Evolutionary conservation across 2,888 invertebrate genomes (phyloP).

Genomic region (Bombylius major): DNA sequence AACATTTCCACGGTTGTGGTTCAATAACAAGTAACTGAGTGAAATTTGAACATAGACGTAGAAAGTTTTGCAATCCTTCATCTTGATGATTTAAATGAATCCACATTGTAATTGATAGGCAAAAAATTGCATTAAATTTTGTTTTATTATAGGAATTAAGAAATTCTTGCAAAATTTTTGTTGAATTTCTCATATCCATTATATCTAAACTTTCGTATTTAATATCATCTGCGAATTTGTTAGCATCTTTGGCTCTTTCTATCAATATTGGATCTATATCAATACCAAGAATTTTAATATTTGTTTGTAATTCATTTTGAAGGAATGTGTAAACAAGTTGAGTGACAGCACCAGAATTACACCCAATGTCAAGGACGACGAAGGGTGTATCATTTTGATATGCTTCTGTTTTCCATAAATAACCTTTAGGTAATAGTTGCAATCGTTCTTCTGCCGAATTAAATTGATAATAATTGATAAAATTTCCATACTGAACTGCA

Average conservation of each 20-base stretch:
- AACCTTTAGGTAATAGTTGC: conserved; percentile 42
- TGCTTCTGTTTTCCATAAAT: conserved; percentile 28
- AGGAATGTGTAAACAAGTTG: conserved; percentile 43
- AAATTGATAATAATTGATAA: conserved; percentile 77
- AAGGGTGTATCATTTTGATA: conserved; percentile 21
- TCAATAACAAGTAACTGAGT: conserved; percentile 56
- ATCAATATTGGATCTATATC: conserved; percentile 65
- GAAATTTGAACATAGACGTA: conserved; percentile 42
- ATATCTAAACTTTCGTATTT: conserved; percentile 49
- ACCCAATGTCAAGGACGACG: conserved; percentile 44
- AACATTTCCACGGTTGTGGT: conserved; percentile 79
- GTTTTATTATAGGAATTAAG: conserved; percentile 34
- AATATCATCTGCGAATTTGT: conserved; percentile 36
- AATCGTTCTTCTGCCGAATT: conserved; percentile 58
- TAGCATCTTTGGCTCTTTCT: conserved; percentile 47
- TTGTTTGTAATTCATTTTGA: conserved; percentile 6
- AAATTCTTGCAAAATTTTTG: conserved; percentile 37
- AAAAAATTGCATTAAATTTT: conserved; percentile 56
- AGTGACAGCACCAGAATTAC: conserved; percentile 70
- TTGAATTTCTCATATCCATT: conserved; percentile 35
- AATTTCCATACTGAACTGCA: conserved; percentile 67
- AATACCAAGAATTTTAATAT: conserved; percentile 43
- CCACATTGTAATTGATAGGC: conserved; percentile 85
- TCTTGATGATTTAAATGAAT: conserved; percentile 78
- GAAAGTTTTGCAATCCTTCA: conserved; percentile 49